Base-by-base conservation (phyloP, 2,113 vertebrate genomes). In the Benitochromis conjunctus region DNA sequence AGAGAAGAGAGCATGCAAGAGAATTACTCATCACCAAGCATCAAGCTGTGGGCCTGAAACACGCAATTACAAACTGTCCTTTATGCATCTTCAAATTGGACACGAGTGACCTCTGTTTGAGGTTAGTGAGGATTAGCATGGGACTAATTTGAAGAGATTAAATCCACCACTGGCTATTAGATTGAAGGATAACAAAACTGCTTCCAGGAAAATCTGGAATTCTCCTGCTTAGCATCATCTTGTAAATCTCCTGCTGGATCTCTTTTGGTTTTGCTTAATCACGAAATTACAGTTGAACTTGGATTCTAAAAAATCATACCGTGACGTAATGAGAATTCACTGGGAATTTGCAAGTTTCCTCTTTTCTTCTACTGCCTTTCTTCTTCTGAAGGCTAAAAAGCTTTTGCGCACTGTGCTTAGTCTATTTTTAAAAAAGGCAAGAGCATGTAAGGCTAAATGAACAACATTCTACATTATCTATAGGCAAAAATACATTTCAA, bases 121-220 rank as follows among this genome's bases (percentile, higher is more conserved):
- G 93, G 92, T 95, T 94, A 94, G 91, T 48, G 79, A 89, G 94
- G 95, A 96, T 96, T 96, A 96, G 92, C 87, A 71, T 87, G 90
- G 91, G 92, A 95, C 94, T 95, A 94, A 96, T 95, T 95, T 95
- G 90, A 92, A 81, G 90, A 94, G 93, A 96, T 96, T 96, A 96
- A 96, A 94, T 92, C 92, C 88, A 93, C 81, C 83, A 92, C 91
- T 94, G 88, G 90, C 89, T 94, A 93, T 95, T 94, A 89, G 90
- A 88, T 91, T 93, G 91, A 88, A 82, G 89, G 92, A 94, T 93
- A 92, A 94, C 93, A 93, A 93, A 94, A 95, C 89, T 90, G 92
- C 88, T 94, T 94, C 93, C 90, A 93, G 91, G 94, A 94, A 95
- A 95, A 95, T 92, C 86, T 93, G 90, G 86, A 93, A 92, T 92